These are phyloP conservation scores for Blomia tropicalis DNA, from an alignment of 2,888 invertebrate genomes.

Conservation along the genomic window DNA sequence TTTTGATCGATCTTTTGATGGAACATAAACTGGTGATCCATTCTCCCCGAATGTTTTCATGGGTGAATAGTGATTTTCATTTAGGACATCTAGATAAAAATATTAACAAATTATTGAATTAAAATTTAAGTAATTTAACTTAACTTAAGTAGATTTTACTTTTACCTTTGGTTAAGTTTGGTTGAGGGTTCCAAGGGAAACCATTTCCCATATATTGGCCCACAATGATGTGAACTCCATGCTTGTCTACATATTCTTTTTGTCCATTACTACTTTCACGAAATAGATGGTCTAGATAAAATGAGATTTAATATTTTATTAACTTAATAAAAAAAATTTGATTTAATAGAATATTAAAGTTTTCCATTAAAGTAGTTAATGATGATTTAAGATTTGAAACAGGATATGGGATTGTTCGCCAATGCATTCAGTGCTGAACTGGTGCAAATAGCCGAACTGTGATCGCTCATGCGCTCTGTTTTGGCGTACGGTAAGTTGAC, in stretches of 20 bases:
- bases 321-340: neutral
- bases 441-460: neutral
- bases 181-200: slow-evolving; percentile 38
- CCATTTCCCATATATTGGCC: slow-evolving; percentile 74
- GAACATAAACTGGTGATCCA: slow-evolving; percentile 60
- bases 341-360: neutral
- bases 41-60: slow-evolving; percentile 55
- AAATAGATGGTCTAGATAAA: neutral
- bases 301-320: too few species aligned
- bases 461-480: neutral
- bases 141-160: slow-evolving; percentile 26
- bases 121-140: neutral
- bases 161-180: slow-evolving; percentile 62
- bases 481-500: neutral
- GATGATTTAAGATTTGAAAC: too few species aligned
- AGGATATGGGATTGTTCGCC: too few species aligned
- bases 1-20: slow-evolving; percentile 53
- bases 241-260: slow-evolving; percentile 45
- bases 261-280: neutral
- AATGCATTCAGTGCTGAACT: too few species aligned
- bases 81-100: slow-evolving; percentile 39
- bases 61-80: slow-evolving; percentile 61
- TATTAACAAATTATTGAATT: too few species aligned
- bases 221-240: slow-evolving; percentile 65
- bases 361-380: too few species aligned